Evolutionary conservation across 2,888 invertebrate species (phyloP).

Genomic region (Standfussiana lucernea): DNA sequence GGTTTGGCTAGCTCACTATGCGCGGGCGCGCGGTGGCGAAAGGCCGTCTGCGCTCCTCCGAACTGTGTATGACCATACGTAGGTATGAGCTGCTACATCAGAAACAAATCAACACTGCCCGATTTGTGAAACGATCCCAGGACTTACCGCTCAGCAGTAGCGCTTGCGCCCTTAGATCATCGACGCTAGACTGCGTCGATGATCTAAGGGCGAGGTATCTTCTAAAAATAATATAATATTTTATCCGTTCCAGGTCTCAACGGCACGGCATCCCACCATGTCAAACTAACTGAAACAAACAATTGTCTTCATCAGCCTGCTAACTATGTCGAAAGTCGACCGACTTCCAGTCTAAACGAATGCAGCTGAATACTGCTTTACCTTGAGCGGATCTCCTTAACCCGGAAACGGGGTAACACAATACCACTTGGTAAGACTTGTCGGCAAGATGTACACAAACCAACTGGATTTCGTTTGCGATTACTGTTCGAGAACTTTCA

Average conservation of each 20-base stretch:
- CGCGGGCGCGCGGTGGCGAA: too few relatives aligned
- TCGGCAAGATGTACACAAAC: slow-evolving; percentile 66
- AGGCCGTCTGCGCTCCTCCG: too few relatives aligned
- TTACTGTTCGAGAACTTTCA: slow-evolving; percentile 81
- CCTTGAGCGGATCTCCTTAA: neutral
- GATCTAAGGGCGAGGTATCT: neutral
- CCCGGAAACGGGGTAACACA: too few relatives aligned
- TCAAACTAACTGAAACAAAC: neutral
- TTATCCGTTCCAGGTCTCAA: slow-evolving; percentile 17
- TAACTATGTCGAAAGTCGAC: neutral
- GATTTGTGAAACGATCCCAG: neutral
- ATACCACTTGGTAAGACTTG: neutral
- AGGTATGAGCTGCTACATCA: too few relatives aligned
- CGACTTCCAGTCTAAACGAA: neutral
- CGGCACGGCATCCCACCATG: neutral
- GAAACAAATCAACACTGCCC: neutral
- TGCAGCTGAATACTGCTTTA: neutral
- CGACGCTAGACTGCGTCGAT: too few relatives aligned
- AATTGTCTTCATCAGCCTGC: neutral
- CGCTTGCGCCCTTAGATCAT: neutral
- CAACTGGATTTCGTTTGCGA: slow-evolving; percentile 79
- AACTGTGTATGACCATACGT: too few relatives aligned
- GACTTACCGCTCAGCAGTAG: neutral
- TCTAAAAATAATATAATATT: neutral
- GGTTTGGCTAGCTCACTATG: too few relatives aligned